Evolutionary conservation across 2,888 invertebrate genomes (phyloP), one percentile per base, ranked within the genome.

Genomic region (Drosophila neutralis): DNA sequence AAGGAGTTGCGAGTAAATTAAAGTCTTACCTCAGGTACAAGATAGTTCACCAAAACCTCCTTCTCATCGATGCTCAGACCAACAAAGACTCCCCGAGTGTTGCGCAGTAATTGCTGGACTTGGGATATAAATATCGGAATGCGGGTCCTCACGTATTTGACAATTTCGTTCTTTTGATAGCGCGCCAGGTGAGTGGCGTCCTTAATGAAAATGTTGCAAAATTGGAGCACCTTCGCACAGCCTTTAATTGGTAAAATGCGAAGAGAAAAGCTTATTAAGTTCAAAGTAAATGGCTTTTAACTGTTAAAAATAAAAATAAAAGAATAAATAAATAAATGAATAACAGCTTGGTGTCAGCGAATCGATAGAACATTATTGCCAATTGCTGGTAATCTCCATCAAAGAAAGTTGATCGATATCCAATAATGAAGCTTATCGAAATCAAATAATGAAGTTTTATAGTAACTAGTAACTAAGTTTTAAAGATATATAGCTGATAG

Each of bases 101-200:
- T 95, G 74, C 95, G 94, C 54, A 95, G 89, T 69, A 95, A 94
- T 78, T 94, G 94, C 69, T 95, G 94, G 66, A 95, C 92, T 89
- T 95, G 95, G 58, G 94, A 94, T 91, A 95, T 93, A 83, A 95
- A 95, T 59, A 95, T 93, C n/a, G 95, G 95, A 69, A 95, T 93
- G 71, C 95, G 94, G 33, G 95, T 94, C 88, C 95, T 95, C 42
- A 95, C 94, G 91, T 95, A 95, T 86, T 95, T 94, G 69, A 95
- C 95, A 31, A 96, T 95, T 91, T 95, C 95, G 87, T 95, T 94
- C 74, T 95, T 93, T 87, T 96, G 95, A 76, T 94, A 94, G 68
- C 94, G 93, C 10, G 95, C 94, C 71, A 95, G 92, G 82, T 95
- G 95, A 45, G 94, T 93, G 88, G 95, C 95, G 80, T 95, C 94